Percentiles rank a stretch among this genome's conserved stretches.
phyloP scores from a whole-genome alignment of 1,140 invertebrate genomes.

The Geopemphigus sp. region DNA sequence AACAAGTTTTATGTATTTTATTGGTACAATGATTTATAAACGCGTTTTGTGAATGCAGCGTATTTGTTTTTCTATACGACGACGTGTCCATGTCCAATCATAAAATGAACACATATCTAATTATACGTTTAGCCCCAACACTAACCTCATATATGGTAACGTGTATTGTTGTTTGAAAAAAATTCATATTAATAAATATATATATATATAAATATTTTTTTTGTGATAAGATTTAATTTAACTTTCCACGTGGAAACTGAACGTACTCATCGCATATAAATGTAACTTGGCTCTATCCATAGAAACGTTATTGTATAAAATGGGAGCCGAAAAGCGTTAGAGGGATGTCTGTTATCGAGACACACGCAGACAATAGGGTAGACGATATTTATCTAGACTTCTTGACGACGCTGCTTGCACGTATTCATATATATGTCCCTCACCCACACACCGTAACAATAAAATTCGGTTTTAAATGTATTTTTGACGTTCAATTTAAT shows the following conservation, averaged over 20 bases:
- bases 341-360: neutral
- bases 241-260: neutral
- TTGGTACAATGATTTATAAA: neutral
- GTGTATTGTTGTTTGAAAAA: constrained; percentile 11
- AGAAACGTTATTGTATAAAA: neutral
- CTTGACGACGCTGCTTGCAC: neutral
- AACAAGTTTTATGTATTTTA: neutral
- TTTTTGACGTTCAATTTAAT: neutral
- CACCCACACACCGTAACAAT: neutral
- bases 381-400: constrained; percentile 36
- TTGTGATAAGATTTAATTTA: constrained; percentile 27
- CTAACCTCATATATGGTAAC: neutral
- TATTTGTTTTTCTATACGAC: constrained; percentile 10
- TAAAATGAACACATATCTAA: neutral
- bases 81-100: constrained; percentile 15
- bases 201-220: neutral
- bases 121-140: neutral
- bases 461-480: neutral
- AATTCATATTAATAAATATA: neutral
- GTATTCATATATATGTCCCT: constrained; percentile 6
- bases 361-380: constrained; percentile 2
- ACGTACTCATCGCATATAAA: neutral
- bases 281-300: neutral
- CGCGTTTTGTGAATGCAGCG: neutral
- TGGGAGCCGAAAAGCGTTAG: neutral